Conservation (phyloP, 2,888 invertebrate genomes). For the Cylindroiulus punctatus region DNA sequence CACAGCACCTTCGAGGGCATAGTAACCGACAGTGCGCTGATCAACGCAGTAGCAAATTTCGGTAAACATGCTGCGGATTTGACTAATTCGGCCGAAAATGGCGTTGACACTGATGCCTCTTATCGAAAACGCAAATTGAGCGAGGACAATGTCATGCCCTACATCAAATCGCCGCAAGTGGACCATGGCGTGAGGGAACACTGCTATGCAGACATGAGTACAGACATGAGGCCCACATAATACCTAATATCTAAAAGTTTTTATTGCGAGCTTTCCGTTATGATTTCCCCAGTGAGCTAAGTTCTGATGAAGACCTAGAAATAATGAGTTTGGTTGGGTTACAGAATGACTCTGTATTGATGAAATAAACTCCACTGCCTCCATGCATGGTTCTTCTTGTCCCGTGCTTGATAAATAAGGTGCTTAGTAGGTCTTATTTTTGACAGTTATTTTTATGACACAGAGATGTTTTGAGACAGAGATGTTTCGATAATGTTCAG, state of each 20-base stretch:
- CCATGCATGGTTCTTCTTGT: neutral
- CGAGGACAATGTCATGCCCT: neutral
- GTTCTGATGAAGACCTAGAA: neutral
- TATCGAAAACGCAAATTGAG: neutral
- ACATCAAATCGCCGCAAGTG: neutral
- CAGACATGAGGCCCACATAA: no score
- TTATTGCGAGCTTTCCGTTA: neutral
- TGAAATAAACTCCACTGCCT: neutral
- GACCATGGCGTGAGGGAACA: neutral
- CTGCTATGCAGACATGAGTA: conserved; percentile 4
- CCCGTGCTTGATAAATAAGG: neutral
- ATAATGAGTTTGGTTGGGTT: neutral
- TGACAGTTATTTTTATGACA: no score
- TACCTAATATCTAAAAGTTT: neutral
- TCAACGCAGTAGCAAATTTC: conserved; percentile 22
- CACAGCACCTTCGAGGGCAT: neutral
- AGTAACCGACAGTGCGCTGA: neutral
- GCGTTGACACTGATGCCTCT: neutral
- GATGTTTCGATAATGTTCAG: no score
- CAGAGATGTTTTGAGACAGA: no score
- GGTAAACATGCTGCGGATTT: neutral
- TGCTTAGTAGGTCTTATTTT: no score
- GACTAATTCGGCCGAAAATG: neutral
- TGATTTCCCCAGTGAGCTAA: neutral
- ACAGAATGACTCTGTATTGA: neutral